Evolutionary conservation across 2,888 invertebrate genomes (phyloP).

Genomic region (Willowsia nigromaculata): DNA sequence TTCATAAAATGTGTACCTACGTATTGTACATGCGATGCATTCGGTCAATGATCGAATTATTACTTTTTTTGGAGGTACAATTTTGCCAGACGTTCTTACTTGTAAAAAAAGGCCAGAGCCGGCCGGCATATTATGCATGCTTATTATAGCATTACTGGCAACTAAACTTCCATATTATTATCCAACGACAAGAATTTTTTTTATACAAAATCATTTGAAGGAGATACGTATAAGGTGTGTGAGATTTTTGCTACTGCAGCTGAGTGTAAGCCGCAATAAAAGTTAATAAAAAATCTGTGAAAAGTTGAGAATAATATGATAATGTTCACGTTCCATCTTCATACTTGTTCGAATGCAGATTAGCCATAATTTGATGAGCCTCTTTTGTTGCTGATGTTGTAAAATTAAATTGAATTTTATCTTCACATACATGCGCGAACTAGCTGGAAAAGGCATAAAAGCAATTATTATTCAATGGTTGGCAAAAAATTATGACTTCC

Average conservation of each 20-base stretch:
- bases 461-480: constrained; percentile 29
- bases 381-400: neutral
- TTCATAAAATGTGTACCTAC: constrained; percentile 19
- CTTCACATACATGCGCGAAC: neutral
- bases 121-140: neutral
- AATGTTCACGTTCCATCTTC: constrained; percentile 3
- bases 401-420: constrained; percentile 33
- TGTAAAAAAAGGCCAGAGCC: constrained; percentile 31
- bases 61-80: constrained; percentile 47
- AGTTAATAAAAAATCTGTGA: neutral
- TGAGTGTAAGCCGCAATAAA: constrained; percentile 41
- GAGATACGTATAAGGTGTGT: constrained; percentile 29
- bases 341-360: neutral
- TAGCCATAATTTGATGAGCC: neutral
- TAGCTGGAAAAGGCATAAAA: constrained; percentile 5
- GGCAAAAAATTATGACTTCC: constrained; percentile 44
- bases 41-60: constrained; percentile 66
- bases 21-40: neutral
- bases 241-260: constrained; percentile 51
- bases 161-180: neutral
- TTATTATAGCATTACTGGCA: neutral
- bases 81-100: neutral
- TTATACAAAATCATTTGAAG: neutral
- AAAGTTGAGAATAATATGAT: neutral
- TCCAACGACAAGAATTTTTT: neutral